Conservation (phyloP, 1,140 invertebrate species). For the Macrosteles quadrilineatus region DNA sequence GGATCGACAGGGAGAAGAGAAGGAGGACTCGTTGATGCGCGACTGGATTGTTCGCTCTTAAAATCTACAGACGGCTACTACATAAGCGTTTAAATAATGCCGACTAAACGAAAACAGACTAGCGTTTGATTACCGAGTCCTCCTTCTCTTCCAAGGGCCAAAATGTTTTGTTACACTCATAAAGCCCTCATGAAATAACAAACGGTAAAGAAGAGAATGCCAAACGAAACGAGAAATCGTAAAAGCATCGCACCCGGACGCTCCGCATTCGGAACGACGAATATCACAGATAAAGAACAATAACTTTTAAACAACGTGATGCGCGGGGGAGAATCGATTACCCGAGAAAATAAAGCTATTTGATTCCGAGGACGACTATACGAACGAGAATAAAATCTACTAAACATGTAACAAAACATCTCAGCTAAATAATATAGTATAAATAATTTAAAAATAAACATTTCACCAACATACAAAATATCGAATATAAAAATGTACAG, state of each 20-base stretch:
- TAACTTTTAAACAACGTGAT: not conserved
- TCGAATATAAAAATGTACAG: conserved; percentile 17
- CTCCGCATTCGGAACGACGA: not conserved
- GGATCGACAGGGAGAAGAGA: not conserved
- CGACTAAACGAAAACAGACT: not conserved
- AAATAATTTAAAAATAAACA: conserved; percentile 9
- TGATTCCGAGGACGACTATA: not conserved
- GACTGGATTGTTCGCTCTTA: not conserved
- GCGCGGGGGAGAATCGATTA: conserved; percentile 13
- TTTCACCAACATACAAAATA: conserved; percentile 12
- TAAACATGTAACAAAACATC: conserved; percentile 8
- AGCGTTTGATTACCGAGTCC: not conserved
- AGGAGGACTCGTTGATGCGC: not conserved
- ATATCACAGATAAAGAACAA: conserved; percentile 9
- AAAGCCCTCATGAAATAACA: not conserved
- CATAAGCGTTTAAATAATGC: conserved; percentile 10
- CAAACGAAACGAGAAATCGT: not conserved
- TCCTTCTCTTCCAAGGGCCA: not conserved
- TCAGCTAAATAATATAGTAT: conserved; percentile 11
- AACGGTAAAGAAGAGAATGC: conserved; percentile 3
- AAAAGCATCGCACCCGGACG: conserved; percentile 2
- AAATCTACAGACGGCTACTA: not conserved
- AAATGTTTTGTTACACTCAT: conserved; percentile 10
- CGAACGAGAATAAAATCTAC: conserved; percentile 11
- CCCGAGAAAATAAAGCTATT: conserved; percentile 12